Evolutionary conservation across 2,113 vertebrate species (phyloP).

Genomic region (Myanophis thanlyinensis): DNA sequence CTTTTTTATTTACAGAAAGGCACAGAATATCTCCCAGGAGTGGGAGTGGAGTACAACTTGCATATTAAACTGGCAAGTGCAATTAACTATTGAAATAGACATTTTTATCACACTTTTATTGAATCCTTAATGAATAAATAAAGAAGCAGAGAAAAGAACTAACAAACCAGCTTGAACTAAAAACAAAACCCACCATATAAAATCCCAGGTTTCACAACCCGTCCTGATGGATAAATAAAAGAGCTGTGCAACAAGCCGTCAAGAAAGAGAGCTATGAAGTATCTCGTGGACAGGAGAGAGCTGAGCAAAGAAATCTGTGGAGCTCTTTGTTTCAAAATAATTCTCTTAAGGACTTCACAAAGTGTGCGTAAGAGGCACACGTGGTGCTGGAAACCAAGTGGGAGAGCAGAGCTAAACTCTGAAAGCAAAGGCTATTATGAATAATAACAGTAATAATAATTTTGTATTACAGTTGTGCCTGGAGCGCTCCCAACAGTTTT

Average conservation of each 20-base stretch:
- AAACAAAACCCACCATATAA: conserved; percentile 36
- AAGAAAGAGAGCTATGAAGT: not conserved
- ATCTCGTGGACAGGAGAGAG: rapidly evolving
- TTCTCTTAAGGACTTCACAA: not conserved
- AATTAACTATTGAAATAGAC: conserved; percentile 66
- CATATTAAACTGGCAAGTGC: conserved; percentile 59
- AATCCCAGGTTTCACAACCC: conserved; percentile 17
- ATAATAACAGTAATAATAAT: conserved; percentile 32
- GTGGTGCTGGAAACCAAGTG: conserved; percentile 3
- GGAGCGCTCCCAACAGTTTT: conserved; percentile 1
- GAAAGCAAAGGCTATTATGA: conserved; percentile 19
- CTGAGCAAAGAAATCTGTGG: rapidly evolving
- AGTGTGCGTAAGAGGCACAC: not conserved
- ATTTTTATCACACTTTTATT: conserved; percentile 69
- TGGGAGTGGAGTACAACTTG: not conserved
- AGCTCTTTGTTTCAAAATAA: not conserved
- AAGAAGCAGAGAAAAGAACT: conserved; percentile 58
- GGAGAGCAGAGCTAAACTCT: not conserved
- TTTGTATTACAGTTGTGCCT: conserved; percentile 19
- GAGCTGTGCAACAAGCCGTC: not conserved
- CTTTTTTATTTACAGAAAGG: conserved; percentile 52
- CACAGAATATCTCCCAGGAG: conserved; percentile 11
- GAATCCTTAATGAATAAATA: conserved; percentile 74
- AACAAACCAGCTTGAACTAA: conserved; percentile 59
- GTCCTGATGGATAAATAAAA: conserved; percentile 36